Percentiles rank a stretch among this genome's conserved stretches.
phyloP scores from a whole-genome alignment of 1,140 invertebrate species.

The Asobara japonica region DNA sequence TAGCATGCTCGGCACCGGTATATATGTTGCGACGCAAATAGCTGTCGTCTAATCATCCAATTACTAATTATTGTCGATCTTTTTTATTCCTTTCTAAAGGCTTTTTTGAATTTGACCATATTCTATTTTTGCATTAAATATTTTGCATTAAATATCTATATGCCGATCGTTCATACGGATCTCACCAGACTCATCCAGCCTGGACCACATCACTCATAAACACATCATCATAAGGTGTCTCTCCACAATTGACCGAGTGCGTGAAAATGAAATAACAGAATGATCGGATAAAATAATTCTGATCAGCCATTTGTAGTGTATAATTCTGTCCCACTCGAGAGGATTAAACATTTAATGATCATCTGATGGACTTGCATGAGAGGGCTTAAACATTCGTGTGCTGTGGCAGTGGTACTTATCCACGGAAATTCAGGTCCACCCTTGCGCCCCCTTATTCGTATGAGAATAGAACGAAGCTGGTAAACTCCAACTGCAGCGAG shows the following conservation, averaged over 20 bases:
- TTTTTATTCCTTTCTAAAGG: too few species aligned
- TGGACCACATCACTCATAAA: neutral
- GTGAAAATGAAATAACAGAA: neutral
- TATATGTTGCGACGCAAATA: too few species aligned
- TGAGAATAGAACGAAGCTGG: conserved; percentile 1
- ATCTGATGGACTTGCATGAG: conserved; percentile 11
- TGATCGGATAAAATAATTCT: neutral
- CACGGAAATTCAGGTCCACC: conserved; percentile 12
- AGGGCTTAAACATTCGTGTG: conserved; percentile 12
- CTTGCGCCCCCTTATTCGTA: neutral
- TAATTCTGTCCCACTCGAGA: conserved; percentile 14
- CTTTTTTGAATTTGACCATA: too few species aligned
- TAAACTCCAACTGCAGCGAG: conserved; percentile 11
- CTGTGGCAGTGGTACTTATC: conserved; percentile 15
- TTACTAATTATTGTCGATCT: too few species aligned
- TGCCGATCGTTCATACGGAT: neutral
- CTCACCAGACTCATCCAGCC: neutral
- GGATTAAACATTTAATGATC: conserved; percentile 23
- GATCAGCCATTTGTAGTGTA: conserved; percentile 9
- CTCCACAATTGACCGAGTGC: neutral
- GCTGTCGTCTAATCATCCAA: too few species aligned
- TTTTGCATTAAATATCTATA: too few species aligned
- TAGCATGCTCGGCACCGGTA: conserved; percentile 50
- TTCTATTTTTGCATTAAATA: too few species aligned
- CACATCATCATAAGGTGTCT: neutral